These are phyloP conservation scores for Onychorhynchus coronatus DNA, from an alignment of 2,113 vertebrate species.

Conservation along the genomic window DNA sequence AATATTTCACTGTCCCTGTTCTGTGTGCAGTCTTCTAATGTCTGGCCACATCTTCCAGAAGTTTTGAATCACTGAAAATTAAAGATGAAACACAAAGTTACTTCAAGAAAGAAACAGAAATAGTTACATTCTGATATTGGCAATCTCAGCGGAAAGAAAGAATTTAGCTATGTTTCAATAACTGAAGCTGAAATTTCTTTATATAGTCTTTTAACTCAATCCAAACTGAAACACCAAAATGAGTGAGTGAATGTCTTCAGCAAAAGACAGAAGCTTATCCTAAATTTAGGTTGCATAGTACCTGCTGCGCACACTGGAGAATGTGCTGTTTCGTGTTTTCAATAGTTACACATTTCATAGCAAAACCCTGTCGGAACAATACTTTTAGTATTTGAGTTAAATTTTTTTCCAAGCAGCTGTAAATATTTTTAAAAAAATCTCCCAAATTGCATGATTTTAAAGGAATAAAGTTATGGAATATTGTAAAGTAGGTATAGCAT, in stretches of 20 bases:
- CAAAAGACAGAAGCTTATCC: not conserved
- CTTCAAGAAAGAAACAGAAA: not conserved
- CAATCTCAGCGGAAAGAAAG: not conserved
- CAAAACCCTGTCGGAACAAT: not conserved
- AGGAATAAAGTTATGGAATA: not conserved
- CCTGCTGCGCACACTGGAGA: not conserved
- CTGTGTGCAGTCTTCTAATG: not conserved
- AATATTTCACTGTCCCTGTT: not conserved
- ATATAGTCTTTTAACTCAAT: not conserved
- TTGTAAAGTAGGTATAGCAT: not conserved
- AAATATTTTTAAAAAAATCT: not conserved
- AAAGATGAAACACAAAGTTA: not conserved
- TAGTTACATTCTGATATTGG: not conserved
- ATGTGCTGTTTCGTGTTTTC: not conserved
- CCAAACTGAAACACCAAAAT: not conserved
- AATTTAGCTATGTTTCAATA: not conserved
- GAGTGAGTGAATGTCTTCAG: not conserved
- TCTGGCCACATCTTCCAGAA: not conserved
- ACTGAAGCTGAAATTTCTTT: not conserved
- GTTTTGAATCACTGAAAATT: not conserved
- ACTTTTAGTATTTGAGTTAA: not conserved
- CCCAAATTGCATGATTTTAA: not conserved
- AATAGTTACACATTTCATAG: not conserved
- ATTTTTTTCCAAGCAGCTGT: not conserved
- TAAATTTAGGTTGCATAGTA: not conserved